phyloP scores from a whole-genome alignment of 2,797 vertebrate genomes.

The Pangasius larnaudii region DNA sequence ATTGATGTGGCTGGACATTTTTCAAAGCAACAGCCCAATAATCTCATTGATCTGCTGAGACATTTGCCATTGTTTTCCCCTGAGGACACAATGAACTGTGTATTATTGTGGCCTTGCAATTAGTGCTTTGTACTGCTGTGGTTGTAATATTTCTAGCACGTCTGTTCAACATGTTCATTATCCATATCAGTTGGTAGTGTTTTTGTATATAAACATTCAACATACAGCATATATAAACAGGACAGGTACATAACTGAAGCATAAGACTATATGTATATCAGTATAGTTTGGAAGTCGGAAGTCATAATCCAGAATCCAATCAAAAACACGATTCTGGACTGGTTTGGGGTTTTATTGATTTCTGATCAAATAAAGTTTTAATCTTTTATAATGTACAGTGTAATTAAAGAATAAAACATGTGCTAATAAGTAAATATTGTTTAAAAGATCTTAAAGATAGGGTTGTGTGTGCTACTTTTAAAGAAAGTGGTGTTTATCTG shows the following conservation, averaged over 20 bases:
- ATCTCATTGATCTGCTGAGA: background rate
- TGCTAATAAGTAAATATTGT: background rate
- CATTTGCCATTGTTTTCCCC: background rate
- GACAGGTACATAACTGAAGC: background rate
- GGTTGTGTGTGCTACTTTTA: background rate
- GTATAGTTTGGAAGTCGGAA: background rate
- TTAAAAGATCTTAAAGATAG: background rate
- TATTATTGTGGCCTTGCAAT: background rate
- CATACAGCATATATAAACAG: background rate
- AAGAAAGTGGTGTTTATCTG: background rate
- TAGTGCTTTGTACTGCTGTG: background rate
- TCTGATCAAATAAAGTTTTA: background rate
- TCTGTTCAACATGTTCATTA: background rate
- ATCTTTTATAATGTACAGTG: background rate
- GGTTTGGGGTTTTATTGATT: background rate
- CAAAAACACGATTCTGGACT: background rate
- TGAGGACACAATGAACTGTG: background rate
- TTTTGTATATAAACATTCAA: background rate
- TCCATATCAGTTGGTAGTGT: background rate
- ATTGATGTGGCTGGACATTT: background rate
- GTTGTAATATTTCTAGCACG: background rate
- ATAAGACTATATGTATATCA: background rate
- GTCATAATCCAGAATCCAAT: background rate
- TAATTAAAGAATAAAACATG: background rate
- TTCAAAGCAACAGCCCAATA: background rate